A percentile compares a stretch with the other conserved stretches of the same genome.
phyloP scores from a whole-genome alignment of 2,113 vertebrate species.

The Ursus arctos region DNA sequence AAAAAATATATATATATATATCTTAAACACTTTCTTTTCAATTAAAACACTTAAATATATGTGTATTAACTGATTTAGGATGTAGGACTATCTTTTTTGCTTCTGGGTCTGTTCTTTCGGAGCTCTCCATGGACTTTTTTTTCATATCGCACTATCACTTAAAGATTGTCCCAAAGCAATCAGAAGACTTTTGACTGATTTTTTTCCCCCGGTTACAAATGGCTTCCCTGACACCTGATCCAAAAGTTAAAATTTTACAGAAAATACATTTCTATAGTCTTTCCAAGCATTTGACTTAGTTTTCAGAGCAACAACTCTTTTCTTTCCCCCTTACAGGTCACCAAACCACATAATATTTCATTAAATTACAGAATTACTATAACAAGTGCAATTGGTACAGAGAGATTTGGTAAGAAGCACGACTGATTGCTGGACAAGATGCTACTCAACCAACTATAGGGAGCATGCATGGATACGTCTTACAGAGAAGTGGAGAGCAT shows the following conservation, averaged over 20 bases:
- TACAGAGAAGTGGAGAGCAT: neutral
- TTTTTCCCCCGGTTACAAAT: neutral
- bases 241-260: neutral
- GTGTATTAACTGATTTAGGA: neutral
- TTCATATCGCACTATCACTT: neutral
- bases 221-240: neutral
- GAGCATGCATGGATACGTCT: neutral
- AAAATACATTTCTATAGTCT: neutral
- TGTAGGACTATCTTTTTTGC: neutral
- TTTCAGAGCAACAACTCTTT: neutral
- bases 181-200: neutral
- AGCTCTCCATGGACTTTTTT: neutral
- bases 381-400: neutral
- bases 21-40: conserved; percentile 38
- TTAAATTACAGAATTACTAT: neutral
- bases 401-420: neutral
- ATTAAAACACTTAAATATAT: neutral
- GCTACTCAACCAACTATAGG: neutral
- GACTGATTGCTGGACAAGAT: neutral
- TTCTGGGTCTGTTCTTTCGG: neutral
- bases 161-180: conserved; percentile 24
- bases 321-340: neutral
- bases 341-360: neutral
- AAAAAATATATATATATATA: neutral
- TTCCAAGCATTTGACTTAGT: conserved; percentile 2